Evolutionary conservation across 2,888 invertebrate species (phyloP).

Genomic region (Coecobrya sp.): DNA sequence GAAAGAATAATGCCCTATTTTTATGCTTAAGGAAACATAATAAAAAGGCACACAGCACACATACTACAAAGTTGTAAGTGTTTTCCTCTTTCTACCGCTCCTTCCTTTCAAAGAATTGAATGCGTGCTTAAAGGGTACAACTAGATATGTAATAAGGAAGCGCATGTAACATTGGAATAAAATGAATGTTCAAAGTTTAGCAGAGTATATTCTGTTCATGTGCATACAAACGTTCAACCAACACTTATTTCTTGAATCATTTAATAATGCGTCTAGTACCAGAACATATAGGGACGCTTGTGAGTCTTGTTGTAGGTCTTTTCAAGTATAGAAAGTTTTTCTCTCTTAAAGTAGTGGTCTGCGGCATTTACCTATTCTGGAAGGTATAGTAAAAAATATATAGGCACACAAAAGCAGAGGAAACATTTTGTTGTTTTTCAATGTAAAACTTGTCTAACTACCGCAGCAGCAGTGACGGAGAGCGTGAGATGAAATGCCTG

Average conservation of each 20-base stretch:
- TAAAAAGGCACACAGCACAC: slow-evolving; percentile 16
- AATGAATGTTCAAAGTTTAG: slow-evolving; percentile 14
- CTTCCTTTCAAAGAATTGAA: slow-evolving; percentile 33
- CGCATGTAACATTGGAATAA: slow-evolving; percentile 9
- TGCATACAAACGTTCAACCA: slow-evolving; percentile 15
- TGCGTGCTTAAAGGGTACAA: slow-evolving; percentile 2
- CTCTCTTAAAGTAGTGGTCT: neutral
- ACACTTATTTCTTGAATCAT: slow-evolving; percentile 40
- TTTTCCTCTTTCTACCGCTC: neutral
- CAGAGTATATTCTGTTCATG: slow-evolving; percentile 8
- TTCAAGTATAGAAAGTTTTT: neutral
- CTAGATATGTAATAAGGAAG: neutral
- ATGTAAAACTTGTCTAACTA: neutral
- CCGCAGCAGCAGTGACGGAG: neutral
- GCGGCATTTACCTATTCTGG: too few relatives aligned
- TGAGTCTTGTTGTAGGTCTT: neutral
- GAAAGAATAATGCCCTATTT: slow-evolving; percentile 28
- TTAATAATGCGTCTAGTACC: slow-evolving; percentile 19
- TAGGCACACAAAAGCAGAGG: too few relatives aligned
- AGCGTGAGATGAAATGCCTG: neutral
- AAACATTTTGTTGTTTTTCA: neutral
- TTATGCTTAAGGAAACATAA: slow-evolving; percentile 32
- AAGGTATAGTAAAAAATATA: too few relatives aligned
- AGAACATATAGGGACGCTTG: neutral
- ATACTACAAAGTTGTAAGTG: neutral